Evolutionary conservation across 1,140 invertebrate genomes (phyloP).

Genomic region (Drosophila baimaii): DNA sequence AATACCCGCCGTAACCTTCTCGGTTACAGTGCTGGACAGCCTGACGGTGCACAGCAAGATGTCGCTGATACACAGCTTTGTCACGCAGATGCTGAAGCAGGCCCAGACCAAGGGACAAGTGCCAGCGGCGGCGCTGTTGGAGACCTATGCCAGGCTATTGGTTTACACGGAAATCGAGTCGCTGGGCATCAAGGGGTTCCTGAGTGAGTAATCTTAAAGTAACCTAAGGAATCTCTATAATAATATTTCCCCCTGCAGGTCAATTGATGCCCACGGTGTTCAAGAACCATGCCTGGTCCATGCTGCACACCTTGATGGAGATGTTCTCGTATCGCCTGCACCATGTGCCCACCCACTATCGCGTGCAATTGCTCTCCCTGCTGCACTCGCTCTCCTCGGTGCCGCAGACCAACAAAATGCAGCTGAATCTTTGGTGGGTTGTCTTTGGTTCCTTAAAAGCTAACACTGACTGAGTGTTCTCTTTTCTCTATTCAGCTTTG

Average conservation of each 20-base stretch:
- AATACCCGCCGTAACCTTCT: slow-evolving; percentile 90
- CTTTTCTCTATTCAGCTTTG: slow-evolving; percentile 86
- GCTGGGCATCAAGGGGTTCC: slow-evolving; percentile 97
- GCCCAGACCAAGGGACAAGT: slow-evolving; percentile 91
- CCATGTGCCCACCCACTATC: slow-evolving; percentile 97
- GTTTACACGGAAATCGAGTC: slow-evolving; percentile 99
- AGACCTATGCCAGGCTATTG: slow-evolving; percentile 96
- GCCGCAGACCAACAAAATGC: slow-evolving; percentile 97
- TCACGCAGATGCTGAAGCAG: slow-evolving; percentile 82
- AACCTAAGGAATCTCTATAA: neutral
- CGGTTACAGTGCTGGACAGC: slow-evolving; percentile 97
- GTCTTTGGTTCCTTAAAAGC: slow-evolving; percentile 74
- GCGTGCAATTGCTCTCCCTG: slow-evolving; percentile 95
- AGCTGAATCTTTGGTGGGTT: slow-evolving; percentile 92
- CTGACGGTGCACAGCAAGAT: slow-evolving; percentile 98
- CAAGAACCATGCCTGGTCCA: slow-evolving; percentile 96
- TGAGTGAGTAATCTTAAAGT: slow-evolving; percentile 89
- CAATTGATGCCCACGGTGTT: slow-evolving; percentile 95
- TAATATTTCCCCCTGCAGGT: slow-evolving; percentile 85
- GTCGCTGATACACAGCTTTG: slow-evolving; percentile 94
- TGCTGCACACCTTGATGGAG: slow-evolving; percentile 96
- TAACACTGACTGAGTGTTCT: neutral
- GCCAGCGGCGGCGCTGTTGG: slow-evolving; percentile 94
- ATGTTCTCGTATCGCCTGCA: slow-evolving; percentile 98
- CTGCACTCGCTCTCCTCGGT: slow-evolving; percentile 94